Conservation (phyloP, 2,888 invertebrate genomes). For the Andrena minutula region DNA sequence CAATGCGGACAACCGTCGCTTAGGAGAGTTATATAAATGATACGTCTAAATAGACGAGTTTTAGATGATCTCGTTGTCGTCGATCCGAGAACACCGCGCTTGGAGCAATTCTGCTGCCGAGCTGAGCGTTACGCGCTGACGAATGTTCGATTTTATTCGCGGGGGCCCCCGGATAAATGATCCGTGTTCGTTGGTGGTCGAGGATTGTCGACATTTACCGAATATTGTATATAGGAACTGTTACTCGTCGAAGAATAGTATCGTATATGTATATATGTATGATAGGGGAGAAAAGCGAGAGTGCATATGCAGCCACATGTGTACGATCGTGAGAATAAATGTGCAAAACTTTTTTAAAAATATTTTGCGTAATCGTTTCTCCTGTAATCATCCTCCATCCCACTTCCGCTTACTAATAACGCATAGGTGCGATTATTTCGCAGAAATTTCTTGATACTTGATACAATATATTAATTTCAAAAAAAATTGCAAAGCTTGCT, state of each 20-base stretch:
- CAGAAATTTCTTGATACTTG: too few relatives aligned
- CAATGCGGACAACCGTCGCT: background rate
- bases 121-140: too few relatives aligned
- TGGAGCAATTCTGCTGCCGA: too few relatives aligned
- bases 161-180: too few relatives aligned
- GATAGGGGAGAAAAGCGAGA: conserved; percentile 14
- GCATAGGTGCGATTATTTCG: too few relatives aligned
- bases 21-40: conserved; percentile 29
- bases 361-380: background rate
- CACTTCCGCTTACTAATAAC: background rate
- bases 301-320: conserved; percentile 20
- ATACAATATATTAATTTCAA: too few relatives aligned
- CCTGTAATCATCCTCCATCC: background rate
- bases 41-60: background rate
- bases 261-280: conserved; percentile 52
- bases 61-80: conserved; percentile 8
- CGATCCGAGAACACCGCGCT: conserved; percentile 16
- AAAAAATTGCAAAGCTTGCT: too few relatives aligned
- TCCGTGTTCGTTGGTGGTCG: background rate
- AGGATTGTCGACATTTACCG: conserved; percentile 34
- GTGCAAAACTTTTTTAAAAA: conserved; percentile 70
- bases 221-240: conserved; percentile 53
- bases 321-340: conserved; percentile 75
- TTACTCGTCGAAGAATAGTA: conserved; percentile 56
- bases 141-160: too few relatives aligned